phyloP scores from a whole-genome alignment of 1,140 invertebrate genomes.

The Yoshiicerus persimilis region DNA sequence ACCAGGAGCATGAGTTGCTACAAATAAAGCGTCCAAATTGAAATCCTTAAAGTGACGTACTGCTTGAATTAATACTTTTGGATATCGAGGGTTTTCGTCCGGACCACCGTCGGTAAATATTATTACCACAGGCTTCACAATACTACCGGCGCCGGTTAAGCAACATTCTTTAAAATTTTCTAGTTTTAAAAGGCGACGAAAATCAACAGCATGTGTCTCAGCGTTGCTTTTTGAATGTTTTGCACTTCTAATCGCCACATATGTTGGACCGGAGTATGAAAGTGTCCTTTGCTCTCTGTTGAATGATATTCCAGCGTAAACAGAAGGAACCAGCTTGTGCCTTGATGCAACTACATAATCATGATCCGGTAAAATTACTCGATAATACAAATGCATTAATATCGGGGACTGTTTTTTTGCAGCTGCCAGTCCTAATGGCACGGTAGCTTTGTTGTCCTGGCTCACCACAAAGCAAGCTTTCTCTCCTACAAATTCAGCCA shows the following conservation, averaged over 20 bases:
- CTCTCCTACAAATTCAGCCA: conserved; percentile 47
- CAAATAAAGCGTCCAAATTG: conserved; percentile 55
- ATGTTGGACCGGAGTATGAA: conserved; percentile 54
- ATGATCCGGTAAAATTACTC: conserved; percentile 54
- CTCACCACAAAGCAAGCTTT: conserved; percentile 49
- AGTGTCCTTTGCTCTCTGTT: conserved; percentile 45
- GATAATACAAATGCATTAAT: conserved; percentile 55
- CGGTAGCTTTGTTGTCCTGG: conserved; percentile 55
- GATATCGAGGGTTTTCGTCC: conserved; percentile 53
- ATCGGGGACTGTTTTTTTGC: conserved; percentile 54
- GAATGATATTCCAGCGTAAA: conserved; percentile 51
- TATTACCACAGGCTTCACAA: conserved; percentile 54
- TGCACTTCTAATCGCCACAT: conserved; percentile 53
- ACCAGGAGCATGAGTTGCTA: conserved; percentile 56
- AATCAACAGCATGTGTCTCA: conserved; percentile 52
- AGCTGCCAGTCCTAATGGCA: conserved; percentile 55
- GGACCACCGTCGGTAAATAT: conserved; percentile 54
- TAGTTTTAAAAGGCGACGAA: conserved; percentile 49
- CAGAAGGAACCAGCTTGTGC: conserved; percentile 50
- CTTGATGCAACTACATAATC: conserved; percentile 54
- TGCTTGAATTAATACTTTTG: neutral
- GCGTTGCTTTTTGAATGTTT: conserved; percentile 51
- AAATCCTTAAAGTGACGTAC: conserved; percentile 13
- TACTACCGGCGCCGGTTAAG: conserved; percentile 46
- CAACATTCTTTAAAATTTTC: conserved; percentile 50